Evolutionary conservation across 1,140 invertebrate species (phyloP), one percentile per base, ranked within the genome.

Genomic region (Venturia canescens): DNA sequence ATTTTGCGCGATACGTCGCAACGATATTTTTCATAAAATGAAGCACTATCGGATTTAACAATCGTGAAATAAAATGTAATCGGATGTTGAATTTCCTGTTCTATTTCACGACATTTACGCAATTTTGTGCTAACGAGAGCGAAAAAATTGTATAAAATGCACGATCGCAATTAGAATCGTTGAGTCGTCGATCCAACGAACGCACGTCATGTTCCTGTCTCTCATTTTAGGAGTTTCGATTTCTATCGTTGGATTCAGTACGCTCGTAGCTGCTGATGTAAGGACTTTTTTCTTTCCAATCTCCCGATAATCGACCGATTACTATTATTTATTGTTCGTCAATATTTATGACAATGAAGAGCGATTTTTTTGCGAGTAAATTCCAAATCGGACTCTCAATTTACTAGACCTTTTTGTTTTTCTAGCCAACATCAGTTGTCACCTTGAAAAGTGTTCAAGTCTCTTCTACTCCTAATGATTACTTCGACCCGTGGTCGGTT

Each of bases 141-240:
- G 60, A 63, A 69, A 34, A 69, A 69, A 69, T n/a, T 6, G 66
- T 69, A 69, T 69, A 69, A 69, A 69, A 31, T 31, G 66, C 3
- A 21, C 13, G 16, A 69, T 69, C 29, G 16, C 4, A 4, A 2
- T 3, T 3, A 13, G 1, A n/a, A 27, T 44, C 2, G 38, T 44
- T 44, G 5, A 44, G 38, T 44, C 7, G 1, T 9, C 38, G 38
- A 44, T 44, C 13, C 7, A 44, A 44, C 38, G 11, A 1, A 44
- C 38, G 7, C 7, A 23, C 21, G 31, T 31, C 9, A 69, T 69
- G 66, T 34, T 29, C 27, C 5, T 69, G 13, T 69, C 5, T 29
- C 6, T 3, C 15, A 69, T 31, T 18, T 1, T 69, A 0, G 27
- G 4, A 11, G 13, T 31, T 6, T 31, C 29, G 6, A 1, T 69